Evolutionary conservation across 1,140 invertebrate species (phyloP).

Genomic region (Acarapis woodi): DNA sequence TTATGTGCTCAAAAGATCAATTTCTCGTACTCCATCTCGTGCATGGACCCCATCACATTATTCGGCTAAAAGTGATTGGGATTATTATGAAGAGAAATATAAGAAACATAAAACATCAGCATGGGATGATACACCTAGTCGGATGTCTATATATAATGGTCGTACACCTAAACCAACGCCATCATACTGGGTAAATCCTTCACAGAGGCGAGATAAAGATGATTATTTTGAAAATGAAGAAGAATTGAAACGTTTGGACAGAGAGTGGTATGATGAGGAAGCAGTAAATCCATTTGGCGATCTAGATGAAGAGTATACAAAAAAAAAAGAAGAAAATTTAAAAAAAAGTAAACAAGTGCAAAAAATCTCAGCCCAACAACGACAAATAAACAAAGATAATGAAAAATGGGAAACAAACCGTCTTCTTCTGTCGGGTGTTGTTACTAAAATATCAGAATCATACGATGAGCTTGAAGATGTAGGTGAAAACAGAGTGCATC

Average conservation of each 20-base stretch:
- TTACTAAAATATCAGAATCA: slow-evolving; percentile 57
- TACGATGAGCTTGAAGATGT: slow-evolving; percentile 74
- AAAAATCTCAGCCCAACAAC: slow-evolving; percentile 65
- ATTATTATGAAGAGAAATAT: slow-evolving; percentile 17
- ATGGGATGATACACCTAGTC: slow-evolving; percentile 3
- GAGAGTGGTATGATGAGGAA: slow-evolving; percentile 92
- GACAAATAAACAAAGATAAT: slow-evolving; percentile 85
- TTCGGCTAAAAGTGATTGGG: slow-evolving; percentile 55
- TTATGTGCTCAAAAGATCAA: slow-evolving; percentile 4
- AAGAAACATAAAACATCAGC: slow-evolving; percentile 4
- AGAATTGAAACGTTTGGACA: slow-evolving; percentile 64
- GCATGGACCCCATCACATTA: slow-evolving; percentile 21
- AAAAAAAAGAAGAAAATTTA: slow-evolving; percentile 64
- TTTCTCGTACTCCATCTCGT: background rate
- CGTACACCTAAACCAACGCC: slow-evolving; percentile 3
- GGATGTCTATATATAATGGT: too few relatives aligned
- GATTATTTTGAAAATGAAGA: slow-evolving; percentile 25
- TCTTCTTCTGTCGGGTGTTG: slow-evolving; percentile 84
- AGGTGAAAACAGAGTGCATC: slow-evolving; percentile 71
- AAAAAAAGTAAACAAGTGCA: slow-evolving; percentile 31
- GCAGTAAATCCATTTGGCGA: slow-evolving; percentile 71
- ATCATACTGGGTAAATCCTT: slow-evolving; percentile 2
- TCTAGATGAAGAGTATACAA: slow-evolving; percentile 61
- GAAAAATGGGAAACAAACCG: slow-evolving; percentile 95
- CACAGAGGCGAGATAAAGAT: slow-evolving; percentile 5